phyloP scores from a whole-genome alignment of 2,888 invertebrate genomes.

The Omphaloscelis lunosa region DNA sequence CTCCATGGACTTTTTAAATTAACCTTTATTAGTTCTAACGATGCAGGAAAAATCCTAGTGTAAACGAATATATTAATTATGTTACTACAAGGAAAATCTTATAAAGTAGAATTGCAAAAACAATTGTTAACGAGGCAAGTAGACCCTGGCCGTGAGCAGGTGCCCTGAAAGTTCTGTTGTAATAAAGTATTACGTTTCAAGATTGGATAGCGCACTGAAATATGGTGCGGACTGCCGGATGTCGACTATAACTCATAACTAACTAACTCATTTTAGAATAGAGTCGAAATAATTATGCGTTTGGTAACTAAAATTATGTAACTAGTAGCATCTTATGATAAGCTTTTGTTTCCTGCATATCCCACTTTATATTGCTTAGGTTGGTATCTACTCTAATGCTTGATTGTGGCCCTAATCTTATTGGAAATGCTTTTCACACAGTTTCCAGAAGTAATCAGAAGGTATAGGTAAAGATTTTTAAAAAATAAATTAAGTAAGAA shows the following conservation, averaged over 20 bases:
- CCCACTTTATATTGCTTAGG: not conserved
- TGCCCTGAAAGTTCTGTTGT: slow-evolving; percentile 23
- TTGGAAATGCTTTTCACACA: not conserved
- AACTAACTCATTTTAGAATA: slow-evolving; percentile 14
- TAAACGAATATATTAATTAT: not conserved
- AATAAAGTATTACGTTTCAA: slow-evolving; percentile 53
- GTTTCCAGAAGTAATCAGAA: not conserved
- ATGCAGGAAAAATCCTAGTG: not conserved
- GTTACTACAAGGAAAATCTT: not conserved
- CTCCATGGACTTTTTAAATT: not conserved
- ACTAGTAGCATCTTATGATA: not conserved
- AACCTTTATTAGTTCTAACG: not conserved
- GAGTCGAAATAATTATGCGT: slow-evolving; percentile 16
- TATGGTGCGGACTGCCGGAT: slow-evolving; percentile 24
- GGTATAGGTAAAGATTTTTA: not conserved
- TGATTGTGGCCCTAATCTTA: not conserved
- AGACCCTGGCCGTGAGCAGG: slow-evolving; percentile 1
- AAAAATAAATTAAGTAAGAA: not conserved
- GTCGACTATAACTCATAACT: slow-evolving; percentile 28
- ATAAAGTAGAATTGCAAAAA: not conserved
- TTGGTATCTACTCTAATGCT: too few species aligned
- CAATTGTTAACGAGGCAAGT: slow-evolving; percentile 7
- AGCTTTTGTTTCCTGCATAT: not conserved
- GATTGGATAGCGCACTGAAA: slow-evolving; percentile 45
- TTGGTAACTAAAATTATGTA: not conserved